Evolutionary conservation across 2,113 vertebrate species (phyloP).

Genomic region (Brachirus orientalis): DNA sequence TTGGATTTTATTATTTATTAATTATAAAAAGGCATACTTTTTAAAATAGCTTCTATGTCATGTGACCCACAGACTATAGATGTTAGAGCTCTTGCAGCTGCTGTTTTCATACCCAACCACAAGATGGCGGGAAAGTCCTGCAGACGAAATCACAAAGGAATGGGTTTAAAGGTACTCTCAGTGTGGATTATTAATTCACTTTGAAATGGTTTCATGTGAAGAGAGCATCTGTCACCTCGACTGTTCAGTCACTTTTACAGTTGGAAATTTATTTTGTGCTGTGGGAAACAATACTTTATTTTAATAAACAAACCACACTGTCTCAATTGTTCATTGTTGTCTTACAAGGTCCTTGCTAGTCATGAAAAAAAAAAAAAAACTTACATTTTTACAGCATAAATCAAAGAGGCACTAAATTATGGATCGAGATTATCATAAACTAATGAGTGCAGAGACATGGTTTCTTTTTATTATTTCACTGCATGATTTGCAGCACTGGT

Average conservation of each 20-base stretch:
- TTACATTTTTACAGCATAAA: not conserved
- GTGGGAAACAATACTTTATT: no score
- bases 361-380: not conserved
- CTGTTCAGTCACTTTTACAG: no score
- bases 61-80: not conserved
- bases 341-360: not conserved
- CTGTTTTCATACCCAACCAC: constrained; percentile 34
- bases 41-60: no score
- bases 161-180: not conserved
- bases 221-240: not conserved
- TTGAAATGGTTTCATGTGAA: not conserved
- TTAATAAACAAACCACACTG: no score
- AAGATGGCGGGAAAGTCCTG: constrained; percentile 59
- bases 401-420: not conserved
- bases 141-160: not conserved
- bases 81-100: not conserved
- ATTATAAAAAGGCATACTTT: no score
- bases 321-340: not conserved
- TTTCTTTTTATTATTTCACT: not conserved
- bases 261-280: no score
- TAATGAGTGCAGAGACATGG: not conserved
- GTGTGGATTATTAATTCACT: not conserved
- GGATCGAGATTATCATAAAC: not conserved
- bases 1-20: no score
- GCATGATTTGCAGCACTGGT: not conserved